Percentiles rank a stretch among this genome's conserved stretches.
Evolutionary conservation across 2,113 vertebrate genomes (phyloP).

Genomic region (Pelvicachromis taeniatus): DNA sequence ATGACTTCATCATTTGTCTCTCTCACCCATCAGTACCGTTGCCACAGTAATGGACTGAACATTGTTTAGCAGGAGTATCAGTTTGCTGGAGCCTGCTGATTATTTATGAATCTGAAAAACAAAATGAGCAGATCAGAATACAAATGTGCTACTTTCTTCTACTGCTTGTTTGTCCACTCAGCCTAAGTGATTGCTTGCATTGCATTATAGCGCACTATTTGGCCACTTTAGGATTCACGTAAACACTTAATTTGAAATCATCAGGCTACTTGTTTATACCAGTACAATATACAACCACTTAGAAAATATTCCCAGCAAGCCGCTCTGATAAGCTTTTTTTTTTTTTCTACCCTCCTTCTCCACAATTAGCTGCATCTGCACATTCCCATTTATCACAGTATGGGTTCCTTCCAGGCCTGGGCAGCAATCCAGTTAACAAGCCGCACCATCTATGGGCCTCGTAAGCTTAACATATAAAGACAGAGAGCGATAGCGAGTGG

Average conservation of each 20-base stretch:
- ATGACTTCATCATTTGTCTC: slow-evolving; percentile 26
- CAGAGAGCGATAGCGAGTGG: not conserved
- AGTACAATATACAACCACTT: not conserved
- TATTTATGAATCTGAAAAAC: not conserved
- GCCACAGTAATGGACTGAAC: slow-evolving; percentile 7
- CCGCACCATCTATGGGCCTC: not conserved
- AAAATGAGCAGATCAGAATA: not conserved
- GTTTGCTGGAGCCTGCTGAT: not conserved
- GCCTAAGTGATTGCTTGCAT: not conserved
- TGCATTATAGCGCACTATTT: not conserved
- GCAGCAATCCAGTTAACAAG: slow-evolving; percentile 12
- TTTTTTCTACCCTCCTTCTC: not conserved
- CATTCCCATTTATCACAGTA: slow-evolving; percentile 19
- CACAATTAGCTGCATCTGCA: slow-evolving; percentile 35
- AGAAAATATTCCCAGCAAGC: not conserved
- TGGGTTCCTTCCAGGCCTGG: slow-evolving; percentile 21
- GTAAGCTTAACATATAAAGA: not conserved
- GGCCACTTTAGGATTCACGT: not conserved
- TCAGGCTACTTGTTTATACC: not conserved
- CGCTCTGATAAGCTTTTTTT: not conserved
- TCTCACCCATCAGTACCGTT: not conserved
- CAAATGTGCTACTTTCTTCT: not conserved
- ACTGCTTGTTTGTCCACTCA: not conserved
- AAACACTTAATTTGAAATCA: not conserved
- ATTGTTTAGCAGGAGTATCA: not conserved